A percentile compares a stretch with the other conserved stretches of the same genome.
Evolutionary conservation across 2,113 vertebrate genomes (phyloP).

Genomic region (Sylvia atricapilla): DNA sequence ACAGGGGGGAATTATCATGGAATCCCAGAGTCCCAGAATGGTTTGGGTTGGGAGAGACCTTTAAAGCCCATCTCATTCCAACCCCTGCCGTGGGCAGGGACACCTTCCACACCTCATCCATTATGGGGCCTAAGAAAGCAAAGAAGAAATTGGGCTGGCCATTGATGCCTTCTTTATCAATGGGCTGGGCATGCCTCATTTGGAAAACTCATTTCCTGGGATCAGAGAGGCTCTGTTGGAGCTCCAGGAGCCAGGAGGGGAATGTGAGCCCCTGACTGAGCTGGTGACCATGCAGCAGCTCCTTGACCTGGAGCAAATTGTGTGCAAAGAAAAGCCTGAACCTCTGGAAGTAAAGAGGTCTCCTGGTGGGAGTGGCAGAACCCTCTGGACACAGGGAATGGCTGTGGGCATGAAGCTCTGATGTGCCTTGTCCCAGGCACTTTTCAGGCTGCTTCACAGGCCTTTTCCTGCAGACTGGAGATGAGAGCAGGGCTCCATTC

Average conservation of each 20-base stretch:
- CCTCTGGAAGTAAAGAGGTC: not conserved
- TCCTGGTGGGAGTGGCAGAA: not conserved
- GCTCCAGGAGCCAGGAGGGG: not conserved
- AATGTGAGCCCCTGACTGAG: not conserved
- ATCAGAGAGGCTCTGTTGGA: not conserved
- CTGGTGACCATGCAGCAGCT: not conserved
- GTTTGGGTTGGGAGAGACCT: not conserved
- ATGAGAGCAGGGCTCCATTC: not conserved
- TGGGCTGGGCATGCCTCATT: not conserved
- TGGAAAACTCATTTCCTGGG: slow-evolving; percentile 22
- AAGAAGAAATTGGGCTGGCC: not conserved
- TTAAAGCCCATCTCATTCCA: not conserved
- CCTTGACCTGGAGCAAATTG: not conserved
- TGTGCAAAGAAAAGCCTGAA: not conserved
- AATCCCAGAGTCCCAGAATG: not conserved
- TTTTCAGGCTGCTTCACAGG: not conserved
- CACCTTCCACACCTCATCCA: not conserved
- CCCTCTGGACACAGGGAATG: not conserved
- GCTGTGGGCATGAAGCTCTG: not conserved
- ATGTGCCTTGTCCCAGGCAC: not conserved
- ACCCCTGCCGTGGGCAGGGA: not conserved
- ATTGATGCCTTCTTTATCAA: not conserved
- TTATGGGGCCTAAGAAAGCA: not conserved
- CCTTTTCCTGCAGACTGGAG: not conserved
- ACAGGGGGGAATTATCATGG: not conserved